phyloP scores from a whole-genome alignment of 2,797 vertebrate genomes.

The Cyclura pinguis region DNA sequence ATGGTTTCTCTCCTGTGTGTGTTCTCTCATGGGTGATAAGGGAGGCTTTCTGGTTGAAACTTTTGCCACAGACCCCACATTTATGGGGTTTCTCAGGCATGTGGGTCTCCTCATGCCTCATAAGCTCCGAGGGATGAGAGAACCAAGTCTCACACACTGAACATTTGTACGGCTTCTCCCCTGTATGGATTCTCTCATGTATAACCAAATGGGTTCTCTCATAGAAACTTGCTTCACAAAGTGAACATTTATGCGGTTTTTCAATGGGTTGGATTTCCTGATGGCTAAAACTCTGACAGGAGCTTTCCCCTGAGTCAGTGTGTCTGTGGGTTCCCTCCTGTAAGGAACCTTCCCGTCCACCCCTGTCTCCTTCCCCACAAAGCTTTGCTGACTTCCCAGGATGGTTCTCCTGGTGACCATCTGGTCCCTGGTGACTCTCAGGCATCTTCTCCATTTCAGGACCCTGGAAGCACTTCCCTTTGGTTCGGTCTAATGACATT shows the following conservation, averaged over 20 bases:
- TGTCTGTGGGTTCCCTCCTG: slow-evolving; percentile 31
- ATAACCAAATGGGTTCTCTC: slow-evolving; percentile 62
- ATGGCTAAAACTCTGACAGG: slow-evolving; percentile 24
- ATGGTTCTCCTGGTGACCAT: slow-evolving; percentile 6
- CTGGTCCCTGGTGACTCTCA: background rate
- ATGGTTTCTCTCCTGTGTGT: slow-evolving; percentile 73
- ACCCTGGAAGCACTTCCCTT: slow-evolving; percentile 24
- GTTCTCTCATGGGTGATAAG: slow-evolving; percentile 75
- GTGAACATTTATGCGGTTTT: slow-evolving; percentile 27
- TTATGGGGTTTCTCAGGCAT: slow-evolving; percentile 74
- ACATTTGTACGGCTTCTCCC: slow-evolving; percentile 74
- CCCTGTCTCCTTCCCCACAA: slow-evolving; percentile 4
- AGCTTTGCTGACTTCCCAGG: slow-evolving; percentile 8
- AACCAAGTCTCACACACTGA: slow-evolving; percentile 71
- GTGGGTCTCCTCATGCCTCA: slow-evolving; percentile 74
- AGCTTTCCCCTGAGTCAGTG: slow-evolving; percentile 23
- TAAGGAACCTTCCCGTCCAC: background rate
- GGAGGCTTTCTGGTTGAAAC: slow-evolving; percentile 74
- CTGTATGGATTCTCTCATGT: slow-evolving; percentile 73
- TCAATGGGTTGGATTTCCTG: slow-evolving; percentile 16
- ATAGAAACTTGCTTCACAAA: slow-evolving; percentile 57
- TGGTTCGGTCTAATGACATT: slow-evolving; percentile 4
- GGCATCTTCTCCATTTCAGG: slow-evolving; percentile 4
- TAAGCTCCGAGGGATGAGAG: slow-evolving; percentile 70
- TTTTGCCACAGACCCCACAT: slow-evolving; percentile 72